These are phyloP conservation scores for Moxostoma hubbsi DNA, from an alignment of 2,797 vertebrate species.

Conservation along the genomic window DNA sequence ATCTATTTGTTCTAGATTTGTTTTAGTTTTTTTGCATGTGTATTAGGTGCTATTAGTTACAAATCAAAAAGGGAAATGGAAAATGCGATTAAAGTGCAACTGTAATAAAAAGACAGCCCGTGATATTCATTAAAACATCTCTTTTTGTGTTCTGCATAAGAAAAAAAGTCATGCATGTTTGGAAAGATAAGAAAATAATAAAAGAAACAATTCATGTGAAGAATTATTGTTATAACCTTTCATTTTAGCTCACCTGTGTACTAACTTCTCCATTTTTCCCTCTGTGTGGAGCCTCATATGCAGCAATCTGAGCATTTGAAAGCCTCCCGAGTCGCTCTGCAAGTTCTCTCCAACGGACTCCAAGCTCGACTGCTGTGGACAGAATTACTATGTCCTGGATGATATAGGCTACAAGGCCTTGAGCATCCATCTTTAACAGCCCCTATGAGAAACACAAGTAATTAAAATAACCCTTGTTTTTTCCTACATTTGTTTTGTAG, in stretches of 20 bases:
- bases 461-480: neutral
- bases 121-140: no score
- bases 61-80: no score
- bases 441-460: constrained; percentile 75
- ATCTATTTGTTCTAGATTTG: no score
- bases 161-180: no score
- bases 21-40: no score
- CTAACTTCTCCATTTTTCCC: constrained; percentile 82
- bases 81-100: no score
- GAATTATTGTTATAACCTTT: neutral
- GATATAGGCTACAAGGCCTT: constrained; percentile 84
- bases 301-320: constrained; percentile 86
- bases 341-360: constrained; percentile 89
- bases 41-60: no score
- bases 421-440: constrained; percentile 90
- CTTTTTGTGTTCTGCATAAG: no score
- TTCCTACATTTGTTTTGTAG: constrained; percentile 2
- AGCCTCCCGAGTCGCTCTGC: constrained; percentile 87
- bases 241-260: constrained; percentile 79
- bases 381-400: constrained; percentile 90
- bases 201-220: no score
- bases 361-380: constrained; percentile 93
- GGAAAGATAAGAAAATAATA: no score
- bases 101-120: no score
- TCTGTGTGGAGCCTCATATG: constrained; percentile 88